These are phyloP conservation scores for Callionymus lyra DNA, from an alignment of 2,113 vertebrate genomes.

Conservation along the genomic window DNA sequence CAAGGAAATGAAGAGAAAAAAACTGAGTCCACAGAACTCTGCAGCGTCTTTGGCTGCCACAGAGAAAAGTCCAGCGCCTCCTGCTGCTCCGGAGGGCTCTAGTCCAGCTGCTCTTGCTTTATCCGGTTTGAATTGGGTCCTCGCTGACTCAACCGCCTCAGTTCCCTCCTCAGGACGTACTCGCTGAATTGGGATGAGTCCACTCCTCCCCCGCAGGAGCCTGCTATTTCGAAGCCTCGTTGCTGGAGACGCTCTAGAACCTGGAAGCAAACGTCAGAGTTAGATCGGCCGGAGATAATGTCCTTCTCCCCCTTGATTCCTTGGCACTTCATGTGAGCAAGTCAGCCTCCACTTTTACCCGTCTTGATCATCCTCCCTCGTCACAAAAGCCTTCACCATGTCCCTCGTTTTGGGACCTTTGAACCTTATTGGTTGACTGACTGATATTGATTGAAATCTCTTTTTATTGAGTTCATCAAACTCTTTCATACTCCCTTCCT, in stretches of 20 bases:
- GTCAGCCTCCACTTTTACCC: no score
- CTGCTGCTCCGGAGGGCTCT: constrained; percentile 59
- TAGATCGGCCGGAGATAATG: no score
- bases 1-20: constrained; percentile 48
- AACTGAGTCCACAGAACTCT: constrained; percentile 54
- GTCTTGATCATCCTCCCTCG: no score
- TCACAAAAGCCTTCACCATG: no score
- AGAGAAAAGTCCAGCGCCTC: constrained; percentile 58
- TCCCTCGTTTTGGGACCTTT: no score
- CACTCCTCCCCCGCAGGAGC: constrained; percentile 92
- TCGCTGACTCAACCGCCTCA: constrained; percentile 83
- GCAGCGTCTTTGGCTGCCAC: constrained; percentile 45
- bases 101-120: constrained; percentile 99
- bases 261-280: constrained; percentile 49
- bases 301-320: no score
- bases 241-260: constrained; percentile 95
- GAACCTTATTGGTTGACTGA: no score
- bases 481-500: no score
- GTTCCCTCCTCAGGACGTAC: constrained; percentile 91
- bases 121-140: constrained; percentile 90
- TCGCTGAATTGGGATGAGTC: constrained; percentile 99
- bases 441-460: no score
- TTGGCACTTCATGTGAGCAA: no score
- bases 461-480: no score
- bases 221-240: constrained; percentile 90